phyloP scores from a whole-genome alignment of 92 coral and sea anemone genomes.

The Blastomussa wellsi region DNA sequence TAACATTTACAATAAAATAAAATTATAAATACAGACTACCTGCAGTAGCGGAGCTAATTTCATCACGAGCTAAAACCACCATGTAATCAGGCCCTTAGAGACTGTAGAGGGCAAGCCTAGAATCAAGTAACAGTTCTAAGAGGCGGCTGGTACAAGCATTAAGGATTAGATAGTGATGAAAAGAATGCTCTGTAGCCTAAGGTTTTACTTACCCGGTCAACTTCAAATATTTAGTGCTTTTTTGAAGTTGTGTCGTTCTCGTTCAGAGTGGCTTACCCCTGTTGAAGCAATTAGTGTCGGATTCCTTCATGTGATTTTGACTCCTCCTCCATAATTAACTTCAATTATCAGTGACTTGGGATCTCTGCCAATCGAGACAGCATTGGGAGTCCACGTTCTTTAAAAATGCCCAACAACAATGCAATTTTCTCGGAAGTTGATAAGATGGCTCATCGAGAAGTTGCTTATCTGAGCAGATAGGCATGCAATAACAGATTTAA shows the following conservation, averaged over 20 bases:
- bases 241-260: background rate
- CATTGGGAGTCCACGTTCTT: background rate
- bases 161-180: background rate
- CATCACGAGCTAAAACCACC: no score
- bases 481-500: background rate
- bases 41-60: no score
- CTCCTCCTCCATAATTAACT: conserved; percentile 32
- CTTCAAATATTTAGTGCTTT: background rate
- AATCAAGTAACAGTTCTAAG: no score
- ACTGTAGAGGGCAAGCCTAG: no score
- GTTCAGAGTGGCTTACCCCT: background rate
- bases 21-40: no score
- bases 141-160: no score
- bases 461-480: background rate
- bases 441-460: background rate
- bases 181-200: background rate
- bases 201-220: background rate
- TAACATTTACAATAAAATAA: no score
- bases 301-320: background rate
- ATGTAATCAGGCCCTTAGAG: no score
- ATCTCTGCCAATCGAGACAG: no score
- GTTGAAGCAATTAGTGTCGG: conserved; percentile 11
- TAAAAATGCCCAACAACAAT: background rate
- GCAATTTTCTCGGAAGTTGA: background rate
- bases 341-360: conserved; percentile 9